Evolutionary conservation across 2,888 invertebrate genomes (phyloP).

Genomic region (Pasiphila rectangulata): DNA sequence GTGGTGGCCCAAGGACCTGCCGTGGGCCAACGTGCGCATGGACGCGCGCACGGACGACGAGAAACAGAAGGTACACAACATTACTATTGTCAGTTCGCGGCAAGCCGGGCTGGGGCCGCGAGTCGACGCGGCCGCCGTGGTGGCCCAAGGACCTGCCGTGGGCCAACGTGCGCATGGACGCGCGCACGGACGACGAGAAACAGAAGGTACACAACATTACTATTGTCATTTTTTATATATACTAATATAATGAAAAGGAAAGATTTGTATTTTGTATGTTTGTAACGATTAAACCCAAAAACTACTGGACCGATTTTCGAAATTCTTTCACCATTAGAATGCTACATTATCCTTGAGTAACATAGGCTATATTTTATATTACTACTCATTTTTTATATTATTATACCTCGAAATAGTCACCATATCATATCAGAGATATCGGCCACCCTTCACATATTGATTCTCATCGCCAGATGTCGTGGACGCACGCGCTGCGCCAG

Average conservation of each 20-base stretch:
- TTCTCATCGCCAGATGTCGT: slow-evolving; percentile 90
- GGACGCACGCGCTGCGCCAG: slow-evolving; percentile 97
- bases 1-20: slow-evolving; percentile 99
- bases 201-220: slow-evolving; percentile 90
- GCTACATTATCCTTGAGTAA: too few relatives aligned
- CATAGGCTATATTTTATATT: too few relatives aligned
- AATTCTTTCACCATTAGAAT: too few relatives aligned
- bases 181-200: slow-evolving; percentile 96
- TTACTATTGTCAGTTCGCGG: slow-evolving; percentile 85
- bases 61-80: slow-evolving; percentile 97
- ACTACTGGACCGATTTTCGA: too few relatives aligned
- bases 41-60: slow-evolving; percentile 97
- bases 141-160: slow-evolving; percentile 99
- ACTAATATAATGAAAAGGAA: too few relatives aligned
- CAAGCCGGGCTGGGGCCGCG: slow-evolving; percentile 98
- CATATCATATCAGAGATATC: too few relatives aligned
- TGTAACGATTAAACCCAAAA: too few relatives aligned
- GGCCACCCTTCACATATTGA: not conserved
- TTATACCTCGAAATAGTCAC: too few relatives aligned
- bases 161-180: slow-evolving; percentile 99
- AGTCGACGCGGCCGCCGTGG: slow-evolving; percentile 97
- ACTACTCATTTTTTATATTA: too few relatives aligned
- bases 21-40: slow-evolving; percentile 99
- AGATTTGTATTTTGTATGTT: too few relatives aligned
- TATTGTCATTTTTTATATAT: too few relatives aligned